Base-by-base conservation (phyloP, 2,797 vertebrate species). In the Aulostomus chinensis region DNA sequence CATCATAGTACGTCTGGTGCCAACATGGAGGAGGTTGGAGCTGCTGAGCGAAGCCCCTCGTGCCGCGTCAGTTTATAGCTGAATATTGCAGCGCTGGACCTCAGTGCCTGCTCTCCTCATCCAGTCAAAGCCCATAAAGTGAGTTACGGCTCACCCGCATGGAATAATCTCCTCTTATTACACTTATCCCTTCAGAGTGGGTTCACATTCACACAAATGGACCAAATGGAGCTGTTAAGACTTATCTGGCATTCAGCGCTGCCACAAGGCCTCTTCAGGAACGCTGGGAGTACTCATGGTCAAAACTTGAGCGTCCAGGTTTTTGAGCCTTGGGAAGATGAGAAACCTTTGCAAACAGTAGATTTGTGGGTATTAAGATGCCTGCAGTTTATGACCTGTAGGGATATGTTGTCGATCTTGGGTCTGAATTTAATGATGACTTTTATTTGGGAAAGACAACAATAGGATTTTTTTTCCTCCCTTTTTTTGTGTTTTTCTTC, bases 91-190 rank as follows among this genome's bases (percentile, higher is more conserved):
- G 55, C 57, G 64, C 65, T 57, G 78, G 74, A 81, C 70, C 77
- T 70, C 64, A 26, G 63, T 16, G 77, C 66, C 76, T 75, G 78
- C 47, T 76, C 68, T 47, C 67, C 69, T 83, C 74, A 74, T 83
- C 65, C 68, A 78, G 67, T 63, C 68, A 66, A 40, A 77, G 66
- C 71, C 64, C 55, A 72, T 81, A 83, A 88, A 86, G 73, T 70
- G 60, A 81, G 84, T 81, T 79, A 64, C 58, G 59, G 72, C 54
- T 65, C 34, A 50, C 63, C 83, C 46, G 26, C 67, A 66, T 68
- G 67, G 82, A 83, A 71, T 88, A 83, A 84, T 81, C 79, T 76
- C 57, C 53, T 79, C 69, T 80, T 78, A 76, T 85, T 88, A 80
- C 74, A 72, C 67, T 70, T 80, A 73, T 76, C 64, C 67, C 50